These are phyloP conservation scores for Myioborus miniatus DNA, from an alignment of 2,797 vertebrate species.

Conservation along the genomic window DNA sequence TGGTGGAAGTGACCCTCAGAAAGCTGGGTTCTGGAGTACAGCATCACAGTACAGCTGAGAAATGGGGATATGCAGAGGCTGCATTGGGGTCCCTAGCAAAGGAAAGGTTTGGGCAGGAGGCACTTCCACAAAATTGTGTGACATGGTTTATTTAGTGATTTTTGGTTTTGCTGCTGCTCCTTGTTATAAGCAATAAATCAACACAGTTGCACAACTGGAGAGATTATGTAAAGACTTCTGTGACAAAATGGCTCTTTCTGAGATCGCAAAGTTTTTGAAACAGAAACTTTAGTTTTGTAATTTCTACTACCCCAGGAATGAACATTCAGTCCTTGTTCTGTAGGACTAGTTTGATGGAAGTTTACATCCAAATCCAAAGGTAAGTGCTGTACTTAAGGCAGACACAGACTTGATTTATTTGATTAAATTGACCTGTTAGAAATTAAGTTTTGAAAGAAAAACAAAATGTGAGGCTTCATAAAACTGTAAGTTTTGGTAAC, in stretches of 20 bases:
- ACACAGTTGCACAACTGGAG: neutral
- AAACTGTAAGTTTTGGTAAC: neutral
- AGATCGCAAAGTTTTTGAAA: neutral
- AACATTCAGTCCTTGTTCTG: neutral
- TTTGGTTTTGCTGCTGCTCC: neutral
- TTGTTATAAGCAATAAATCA: neutral
- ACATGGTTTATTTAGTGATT: neutral
- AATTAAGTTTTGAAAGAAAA: slow-evolving; percentile 25
- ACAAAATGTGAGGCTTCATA: neutral
- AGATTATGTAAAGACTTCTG: neutral
- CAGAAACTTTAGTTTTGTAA: neutral
- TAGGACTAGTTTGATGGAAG: slow-evolving; percentile 37
- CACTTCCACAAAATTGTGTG: neutral
- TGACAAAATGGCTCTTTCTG: neutral
- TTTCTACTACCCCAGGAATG: neutral
- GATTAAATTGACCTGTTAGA: neutral
- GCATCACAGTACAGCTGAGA: neutral
- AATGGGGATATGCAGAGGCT: neutral
- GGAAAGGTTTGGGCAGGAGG: neutral
- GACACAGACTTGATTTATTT: neutral
- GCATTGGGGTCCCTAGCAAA: neutral
- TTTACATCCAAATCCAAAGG: neutral
- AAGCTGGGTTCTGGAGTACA: neutral
- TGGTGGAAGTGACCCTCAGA: neutral
- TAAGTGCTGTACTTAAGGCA: neutral